These are phyloP conservation scores for Megastigmus dorsalis DNA, from an alignment of 2,888 invertebrate species.

Conservation along the genomic window DNA sequence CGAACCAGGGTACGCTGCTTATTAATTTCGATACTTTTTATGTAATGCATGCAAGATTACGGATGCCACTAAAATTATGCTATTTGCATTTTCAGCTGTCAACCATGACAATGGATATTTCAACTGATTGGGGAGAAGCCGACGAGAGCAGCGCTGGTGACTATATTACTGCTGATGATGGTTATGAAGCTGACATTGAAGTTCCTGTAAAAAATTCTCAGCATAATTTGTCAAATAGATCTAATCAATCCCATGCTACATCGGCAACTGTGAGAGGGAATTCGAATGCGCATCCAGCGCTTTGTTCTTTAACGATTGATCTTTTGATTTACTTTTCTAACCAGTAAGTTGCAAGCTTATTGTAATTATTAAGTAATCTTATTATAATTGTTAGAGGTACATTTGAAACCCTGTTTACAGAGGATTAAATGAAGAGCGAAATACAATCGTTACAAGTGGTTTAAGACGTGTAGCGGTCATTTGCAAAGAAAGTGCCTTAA, in stretches of 20 bases:
- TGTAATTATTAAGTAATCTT: conserved; percentile 9
- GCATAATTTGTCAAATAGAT: conserved; percentile 56
- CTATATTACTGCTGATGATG: conserved; percentile 78
- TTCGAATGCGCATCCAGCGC: conserved; percentile 78
- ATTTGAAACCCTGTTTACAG: conserved; percentile 53
- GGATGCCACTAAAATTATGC: no score
- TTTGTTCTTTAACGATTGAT: conserved; percentile 79
- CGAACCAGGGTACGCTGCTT: conserved; percentile 75
- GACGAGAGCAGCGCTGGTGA: conserved; percentile 69
- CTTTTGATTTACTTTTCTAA: conserved; percentile 78
- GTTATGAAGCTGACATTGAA: conserved; percentile 82
- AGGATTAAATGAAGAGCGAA: conserved; percentile 65
- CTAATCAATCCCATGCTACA: conserved; percentile 58
- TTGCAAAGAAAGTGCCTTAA: conserved; percentile 73
- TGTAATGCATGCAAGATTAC: no score
- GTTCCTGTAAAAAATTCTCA: conserved; percentile 69
- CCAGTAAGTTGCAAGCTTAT: conserved; percentile 71
- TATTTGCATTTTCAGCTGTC: conserved; percentile 69
- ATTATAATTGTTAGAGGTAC: neutral
- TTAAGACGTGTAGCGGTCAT: conserved; percentile 71
- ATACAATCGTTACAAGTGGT: conserved; percentile 66
- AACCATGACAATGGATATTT: conserved; percentile 67
- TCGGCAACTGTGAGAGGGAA: conserved; percentile 68
- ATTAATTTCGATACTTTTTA: no score
- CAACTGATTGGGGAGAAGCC: conserved; percentile 66